phyloP scores from a whole-genome alignment of 2,888 invertebrate genomes.

The Melanchra persicariae region DNA sequence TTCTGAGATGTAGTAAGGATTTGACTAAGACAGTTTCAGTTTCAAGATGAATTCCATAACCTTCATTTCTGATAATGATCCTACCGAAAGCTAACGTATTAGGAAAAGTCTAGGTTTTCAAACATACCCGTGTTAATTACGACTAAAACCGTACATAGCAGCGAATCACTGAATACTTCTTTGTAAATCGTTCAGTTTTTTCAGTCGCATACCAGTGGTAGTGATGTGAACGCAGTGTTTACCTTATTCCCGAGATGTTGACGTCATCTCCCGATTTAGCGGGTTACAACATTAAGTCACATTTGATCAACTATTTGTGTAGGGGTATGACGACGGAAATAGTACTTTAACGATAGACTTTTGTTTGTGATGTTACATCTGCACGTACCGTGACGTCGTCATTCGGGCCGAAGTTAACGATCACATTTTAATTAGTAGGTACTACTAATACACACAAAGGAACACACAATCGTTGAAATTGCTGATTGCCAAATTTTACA shows the following conservation, averaged over 20 bases:
- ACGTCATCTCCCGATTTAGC: conserved; percentile 64
- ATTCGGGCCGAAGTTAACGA: conserved; percentile 6
- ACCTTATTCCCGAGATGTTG: conserved; percentile 49
- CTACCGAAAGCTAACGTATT: background rate
- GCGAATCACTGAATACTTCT: conserved; percentile 12
- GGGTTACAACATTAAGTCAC: conserved; percentile 57
- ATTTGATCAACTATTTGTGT: conserved; percentile 63
- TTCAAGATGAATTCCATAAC: no score
- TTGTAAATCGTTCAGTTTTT: conserved; percentile 28
- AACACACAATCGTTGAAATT: background rate
- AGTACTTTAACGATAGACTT: conserved; percentile 43
- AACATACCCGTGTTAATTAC: background rate
- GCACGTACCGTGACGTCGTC: background rate
- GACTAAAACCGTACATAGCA: conserved; percentile 12
- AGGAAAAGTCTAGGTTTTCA: background rate
- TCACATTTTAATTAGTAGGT: background rate
- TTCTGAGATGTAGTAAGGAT: background rate
- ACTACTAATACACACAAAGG: background rate
- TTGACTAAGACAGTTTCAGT: background rate
- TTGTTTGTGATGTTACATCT: conserved; percentile 40
- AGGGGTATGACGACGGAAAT: conserved; percentile 49
- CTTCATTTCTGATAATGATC: no score
- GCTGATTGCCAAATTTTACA: no score
- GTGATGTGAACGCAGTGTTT: conserved; percentile 59
- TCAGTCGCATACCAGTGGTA: conserved; percentile 45